Evolutionary conservation across 2,888 invertebrate species (phyloP), one percentile per base, ranked within the genome.

Genomic region (Augochlorella aurata): DNA sequence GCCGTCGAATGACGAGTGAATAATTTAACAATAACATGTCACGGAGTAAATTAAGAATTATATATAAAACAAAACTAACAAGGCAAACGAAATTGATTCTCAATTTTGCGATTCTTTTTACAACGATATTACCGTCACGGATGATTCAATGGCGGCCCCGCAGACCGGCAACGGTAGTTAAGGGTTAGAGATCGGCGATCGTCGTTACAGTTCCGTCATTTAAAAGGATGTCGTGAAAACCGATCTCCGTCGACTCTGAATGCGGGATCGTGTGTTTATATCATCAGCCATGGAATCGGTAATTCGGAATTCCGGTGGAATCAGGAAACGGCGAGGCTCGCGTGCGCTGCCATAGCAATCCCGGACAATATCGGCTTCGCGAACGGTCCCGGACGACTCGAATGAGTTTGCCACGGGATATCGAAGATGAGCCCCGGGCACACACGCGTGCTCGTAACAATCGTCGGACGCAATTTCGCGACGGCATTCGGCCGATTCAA

Each of bases 301-400:
- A 67, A 45, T 24, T 67, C 24, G 67, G 24, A 47, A 67, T 67
- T 67, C 47, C 67, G 52, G 85, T 29, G 29, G 24, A 49, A 67
- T 67, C 67, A 67, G 67, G 47, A 67, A 49, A 67, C 24, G 67
- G 45, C 21, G 21, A 5, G 16, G 45, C 47, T 38, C 47, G 65
- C 65, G 65, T 66, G 45, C 21, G 14, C 45, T 8, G 58, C 14
- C 21, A 66, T 66, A 66, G 45, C 47, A 66, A 66, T 66, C 66
- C 66, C 7, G 14, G 45, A 66, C 45, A 66, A 66, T 66, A 47
- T 66, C 45, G 24, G 16, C 67, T 49, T 16, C 38, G 21, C 24
- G 61, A 63, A 63, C 18, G 18, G 16, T 63, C 7, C 61, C 18
- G 45, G 47, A 45, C 14, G 21, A 8, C 21, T 66, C 12, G 45